Percentiles rank a stretch among this genome's conserved stretches.
Evolutionary conservation across 2,113 vertebrate species (phyloP).

Genomic region (Tetrao urogallus): DNA sequence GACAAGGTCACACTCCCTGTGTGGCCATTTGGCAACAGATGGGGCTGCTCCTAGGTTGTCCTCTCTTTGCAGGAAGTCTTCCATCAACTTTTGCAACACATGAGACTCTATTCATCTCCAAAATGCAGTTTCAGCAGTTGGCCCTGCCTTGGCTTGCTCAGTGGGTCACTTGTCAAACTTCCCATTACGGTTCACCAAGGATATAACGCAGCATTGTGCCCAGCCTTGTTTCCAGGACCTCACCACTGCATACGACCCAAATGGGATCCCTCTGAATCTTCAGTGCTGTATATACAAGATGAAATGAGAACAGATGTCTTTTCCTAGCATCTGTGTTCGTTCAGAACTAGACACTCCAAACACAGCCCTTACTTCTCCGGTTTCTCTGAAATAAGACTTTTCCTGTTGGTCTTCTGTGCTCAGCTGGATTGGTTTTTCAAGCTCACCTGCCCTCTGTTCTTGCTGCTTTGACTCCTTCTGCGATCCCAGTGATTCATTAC

Average conservation of each 20-base stretch:
- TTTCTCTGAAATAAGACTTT: neutral
- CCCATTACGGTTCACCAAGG: neutral
- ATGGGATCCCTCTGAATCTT: neutral
- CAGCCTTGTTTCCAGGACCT: neutral
- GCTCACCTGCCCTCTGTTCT: neutral
- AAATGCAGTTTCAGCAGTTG: constrained; percentile 29
- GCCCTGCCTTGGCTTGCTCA: neutral
- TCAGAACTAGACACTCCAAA: neutral
- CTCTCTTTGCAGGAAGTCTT: constrained; percentile 55
- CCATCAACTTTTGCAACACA: constrained; percentile 27
- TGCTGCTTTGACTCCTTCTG: neutral
- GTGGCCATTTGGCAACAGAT: neutral
- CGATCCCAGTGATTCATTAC: neutral
- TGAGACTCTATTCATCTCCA: neutral
- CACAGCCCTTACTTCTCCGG: neutral
- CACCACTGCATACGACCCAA: neutral
- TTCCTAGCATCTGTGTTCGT: neutral
- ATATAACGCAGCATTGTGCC: neutral
- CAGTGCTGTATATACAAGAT: neutral
- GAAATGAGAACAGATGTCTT: neutral
- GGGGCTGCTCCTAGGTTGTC: neutral
- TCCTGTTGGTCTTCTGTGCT: neutral
- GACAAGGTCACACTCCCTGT: neutral
- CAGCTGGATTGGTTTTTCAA: neutral
- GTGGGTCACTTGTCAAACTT: neutral